These are phyloP conservation scores for Cartodere bifasciata DNA, from an alignment of 2,888 invertebrate genomes.

Conservation along the genomic window DNA sequence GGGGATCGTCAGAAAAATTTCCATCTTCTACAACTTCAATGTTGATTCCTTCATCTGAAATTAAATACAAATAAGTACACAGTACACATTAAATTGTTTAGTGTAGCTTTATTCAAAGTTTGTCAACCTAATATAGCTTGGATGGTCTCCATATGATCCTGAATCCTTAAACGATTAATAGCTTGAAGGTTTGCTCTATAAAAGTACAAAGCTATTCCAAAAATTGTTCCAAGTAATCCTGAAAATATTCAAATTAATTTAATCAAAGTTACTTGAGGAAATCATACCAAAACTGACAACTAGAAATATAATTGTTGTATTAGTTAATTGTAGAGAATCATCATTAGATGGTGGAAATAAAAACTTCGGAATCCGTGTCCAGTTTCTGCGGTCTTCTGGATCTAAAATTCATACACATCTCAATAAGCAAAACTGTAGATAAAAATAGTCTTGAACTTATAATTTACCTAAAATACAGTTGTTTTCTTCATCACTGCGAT, in stretches of 20 bases:
- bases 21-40: slow-evolving; percentile 34
- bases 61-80: background rate
- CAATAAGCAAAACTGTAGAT: background rate
- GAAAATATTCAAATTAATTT: slow-evolving; percentile 13
- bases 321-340: slow-evolving; percentile 47
- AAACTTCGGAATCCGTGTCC: slow-evolving; percentile 55
- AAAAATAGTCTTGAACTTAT: background rate
- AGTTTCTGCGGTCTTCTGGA: slow-evolving; percentile 49
- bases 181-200: slow-evolving; percentile 50
- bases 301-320: slow-evolving; percentile 51
- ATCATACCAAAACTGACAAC: slow-evolving; percentile 46
- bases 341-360: slow-evolving; percentile 56
- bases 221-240: slow-evolving; percentile 46
- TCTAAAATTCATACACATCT: slow-evolving; percentile 28
- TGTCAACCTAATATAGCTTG: slow-evolving; percentile 49
- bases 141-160: slow-evolving; percentile 53
- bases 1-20: slow-evolving; percentile 48
- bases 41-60: slow-evolving; percentile 26
- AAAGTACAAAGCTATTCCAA: slow-evolving; percentile 47
- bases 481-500: slow-evolving; percentile 53
- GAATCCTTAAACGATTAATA: slow-evolving; percentile 49
- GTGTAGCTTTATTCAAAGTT: background rate
- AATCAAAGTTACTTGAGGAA: too few species aligned
- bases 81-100: background rate
- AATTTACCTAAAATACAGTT: slow-evolving; percentile 41